Evolutionary conservation across 2,888 invertebrate genomes (phyloP), one percentile per base, ranked within the genome.

Genomic region (Dorcus hopei): DNA sequence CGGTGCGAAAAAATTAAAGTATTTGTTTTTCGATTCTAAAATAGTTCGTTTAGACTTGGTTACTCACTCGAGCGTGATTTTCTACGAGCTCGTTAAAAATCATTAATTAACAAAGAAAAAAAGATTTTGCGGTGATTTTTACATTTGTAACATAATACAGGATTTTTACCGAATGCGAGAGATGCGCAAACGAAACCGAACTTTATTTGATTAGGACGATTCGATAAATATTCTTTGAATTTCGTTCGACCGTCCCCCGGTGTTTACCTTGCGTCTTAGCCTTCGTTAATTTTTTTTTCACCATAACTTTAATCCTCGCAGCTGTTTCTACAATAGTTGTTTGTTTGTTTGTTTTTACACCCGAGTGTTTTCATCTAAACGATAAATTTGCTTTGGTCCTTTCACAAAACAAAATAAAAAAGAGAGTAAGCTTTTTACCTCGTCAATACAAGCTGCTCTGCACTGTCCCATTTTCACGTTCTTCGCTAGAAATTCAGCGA

Each of bases 151-250:
- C 5, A 33, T 33, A 33, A 33, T 7, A 33, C 6, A 6, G 7
- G 26, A 33, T 33, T 33, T 33, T 33, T 33, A 33, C 4, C 1
- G 26, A 33, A 33, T 33, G 26, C 26, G 26, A 26, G 26, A 26
- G 26, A 26, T 26, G 26, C 6, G 6, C 26, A 33, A 33, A 33
- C 26, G 26, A 33, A 33, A 33, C 26, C 26, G 26, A 33, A 43
- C 59, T 49, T 59, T 64, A 58, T 64, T 64, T 64, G 64, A 64
- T 62, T 62, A 64, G 64, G 64, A 53, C 61, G 14, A 40, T 53
- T 52, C 54, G 54, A 33, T 33, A 33, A 54, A 61, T 53, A 60
- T 57, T 53, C 57, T 61, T 62, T 57, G 57, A 61, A 57, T 43
- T 38, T 56, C 49, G 57, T 38, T 56, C 49, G 57, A 61, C 64